phyloP scores from a whole-genome alignment of 2,888 invertebrate species.

The Pasiphila rectangulata region DNA sequence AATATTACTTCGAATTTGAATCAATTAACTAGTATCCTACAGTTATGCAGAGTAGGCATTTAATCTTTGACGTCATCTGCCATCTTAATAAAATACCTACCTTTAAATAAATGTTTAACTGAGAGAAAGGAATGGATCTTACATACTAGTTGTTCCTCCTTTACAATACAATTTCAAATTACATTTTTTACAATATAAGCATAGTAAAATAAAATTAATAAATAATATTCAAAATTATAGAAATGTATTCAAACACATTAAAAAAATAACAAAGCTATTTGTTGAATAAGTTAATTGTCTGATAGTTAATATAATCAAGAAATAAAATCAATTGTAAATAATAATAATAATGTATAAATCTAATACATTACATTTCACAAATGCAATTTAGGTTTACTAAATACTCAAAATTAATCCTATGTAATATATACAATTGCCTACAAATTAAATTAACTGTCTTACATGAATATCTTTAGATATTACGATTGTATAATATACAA shows the following conservation, averaged over 20 bases:
- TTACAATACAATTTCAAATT: conserved; percentile 41
- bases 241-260: too few species aligned
- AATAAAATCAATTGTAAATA: too few species aligned
- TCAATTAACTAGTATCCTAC: too few species aligned
- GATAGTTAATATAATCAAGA: too few species aligned
- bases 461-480: too few species aligned
- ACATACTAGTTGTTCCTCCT: conserved; percentile 75
- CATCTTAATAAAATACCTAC: too few species aligned
- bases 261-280: too few species aligned
- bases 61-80: too few species aligned
- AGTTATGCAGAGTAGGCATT: too few species aligned
- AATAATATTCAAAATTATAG: background rate
- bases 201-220: background rate
- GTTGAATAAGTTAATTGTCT: too few species aligned
- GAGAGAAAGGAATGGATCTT: conserved; percentile 39
- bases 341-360: background rate
- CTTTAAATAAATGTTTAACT: background rate
- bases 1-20: conserved; percentile 40
- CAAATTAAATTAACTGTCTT: too few species aligned
- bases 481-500: background rate
- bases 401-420: background rate
- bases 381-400: conserved; percentile 11
- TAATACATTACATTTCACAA: conserved; percentile 13
- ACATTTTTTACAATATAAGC: conserved; percentile 12
- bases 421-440: conserved; percentile 12